Evolutionary conservation across 2,113 vertebrate genomes (phyloP), one percentile per base, ranked within the genome.

Genomic region (Bubo scandiacus): DNA sequence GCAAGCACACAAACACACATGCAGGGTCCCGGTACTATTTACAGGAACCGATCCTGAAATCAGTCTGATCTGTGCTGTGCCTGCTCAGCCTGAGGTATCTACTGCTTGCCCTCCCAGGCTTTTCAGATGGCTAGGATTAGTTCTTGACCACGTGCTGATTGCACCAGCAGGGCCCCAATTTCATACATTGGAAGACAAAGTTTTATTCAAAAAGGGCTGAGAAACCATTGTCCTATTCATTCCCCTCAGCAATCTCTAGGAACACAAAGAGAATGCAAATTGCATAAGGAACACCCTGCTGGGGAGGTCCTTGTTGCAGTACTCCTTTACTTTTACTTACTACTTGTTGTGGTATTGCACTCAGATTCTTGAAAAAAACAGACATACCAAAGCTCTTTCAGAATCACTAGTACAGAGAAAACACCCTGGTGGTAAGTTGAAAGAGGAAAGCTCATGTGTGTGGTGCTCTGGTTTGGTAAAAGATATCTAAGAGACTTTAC

Each of bases 1-100:
- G 20, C 12, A 74, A 65, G 21, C 12, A 34, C 42, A 67, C 12
- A 62, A 36, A 47, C 0, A 0, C 29, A 52, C 12, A 23, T 1
- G 4, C 5, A 32, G 21, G 8, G 3, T 70, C 11, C 67, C 36
- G 34, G 21, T 42, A 52, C 25, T 38, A 32, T 21, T 63, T 59
- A 65, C 21, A 67, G 43, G 49, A 67, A 52, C 26, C 22, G 19
- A 8, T 7, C 17, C 12, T 63, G 42, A 91, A 72, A 66, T 23
- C 0, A 0, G 6, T 40, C 52, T 34, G 29, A 49, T 47, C 15
- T 51, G 21, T n/a, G 11, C 20, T 59, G 14, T 49, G 29, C 30
- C 26, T 38, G 26, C 26, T 79, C n/a, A 29, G 16, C n/a, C 45
- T 45, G 20, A 71, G 16, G n/a, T 30, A 51, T 6, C 10, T 59